These are phyloP conservation scores for Phainopepla nitens DNA, from an alignment of 2,113 vertebrate species.

Conservation along the genomic window DNA sequence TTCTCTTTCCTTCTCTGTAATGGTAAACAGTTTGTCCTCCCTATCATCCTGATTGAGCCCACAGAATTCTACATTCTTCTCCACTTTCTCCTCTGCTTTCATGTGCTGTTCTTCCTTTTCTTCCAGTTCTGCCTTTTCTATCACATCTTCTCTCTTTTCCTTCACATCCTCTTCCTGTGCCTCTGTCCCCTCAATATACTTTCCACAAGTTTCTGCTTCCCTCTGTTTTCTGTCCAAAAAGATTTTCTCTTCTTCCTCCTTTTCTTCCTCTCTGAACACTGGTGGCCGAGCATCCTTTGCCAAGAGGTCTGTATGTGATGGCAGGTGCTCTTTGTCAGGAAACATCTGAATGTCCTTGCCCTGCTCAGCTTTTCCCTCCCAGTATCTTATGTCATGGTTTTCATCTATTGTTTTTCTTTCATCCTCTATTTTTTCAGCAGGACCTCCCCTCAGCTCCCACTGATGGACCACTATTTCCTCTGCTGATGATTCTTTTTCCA, in stretches of 20 bases:
- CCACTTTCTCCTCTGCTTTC: slow-evolving; percentile 67
- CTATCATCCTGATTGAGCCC: slow-evolving; percentile 21
- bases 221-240: slow-evolving; percentile 72
- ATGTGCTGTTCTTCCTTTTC: slow-evolving; percentile 80
- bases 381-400: slow-evolving; percentile 59
- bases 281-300: neutral
- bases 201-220: slow-evolving; percentile 71
- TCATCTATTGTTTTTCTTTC: slow-evolving; percentile 69
- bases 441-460: slow-evolving; percentile 27
- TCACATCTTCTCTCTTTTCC: slow-evolving; percentile 80
- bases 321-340: slow-evolving; percentile 33
- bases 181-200: slow-evolving; percentile 38
- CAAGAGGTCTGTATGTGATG: neutral
- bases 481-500: slow-evolving; percentile 56
- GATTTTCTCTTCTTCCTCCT: slow-evolving; percentile 57
- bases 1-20: slow-evolving; percentile 32
- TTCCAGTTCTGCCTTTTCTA: slow-evolving; percentile 92
- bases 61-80: slow-evolving; percentile 42
- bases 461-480: slow-evolving; percentile 56
- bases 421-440: slow-evolving; percentile 69
- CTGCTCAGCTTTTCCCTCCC: slow-evolving; percentile 32
- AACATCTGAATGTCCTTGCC: slow-evolving; percentile 48
- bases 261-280: slow-evolving; percentile 48
- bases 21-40: neutral
- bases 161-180: slow-evolving; percentile 77